Evolutionary conservation across 2,888 invertebrate genomes (phyloP), one percentile per base, ranked within the genome.

Genomic region (Pristionchus japonicus): DNA sequence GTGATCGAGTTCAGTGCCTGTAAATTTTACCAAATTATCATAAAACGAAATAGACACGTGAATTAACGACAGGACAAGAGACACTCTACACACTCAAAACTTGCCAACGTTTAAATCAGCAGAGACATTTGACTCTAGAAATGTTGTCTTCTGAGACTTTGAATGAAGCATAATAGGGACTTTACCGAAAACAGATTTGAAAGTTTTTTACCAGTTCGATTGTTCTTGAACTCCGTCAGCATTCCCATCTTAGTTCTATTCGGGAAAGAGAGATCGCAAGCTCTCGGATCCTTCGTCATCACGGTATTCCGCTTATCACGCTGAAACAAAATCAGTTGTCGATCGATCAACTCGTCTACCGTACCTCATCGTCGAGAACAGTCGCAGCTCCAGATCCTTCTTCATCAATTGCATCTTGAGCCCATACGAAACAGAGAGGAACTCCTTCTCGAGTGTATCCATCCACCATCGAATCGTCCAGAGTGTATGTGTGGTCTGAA

Each of bases 401-500:
- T 34, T 37, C 61, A n/a, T 52, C 37, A 17, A 84, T n/a, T 13
- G 4, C 52, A 17, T 52, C 84, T 27, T 40, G 34, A 23, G 6
- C 11, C 84, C 84, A 84, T 37, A 84, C 34, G 27, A 37, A 84
- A 20, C 84, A 84, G 4, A 84, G 40, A 1, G 84, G 84, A 40
- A 40, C 7, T 37, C 20, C 37, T 34, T 84, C 84, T n/a, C 40
- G 34, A 1, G 61, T 84, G 61, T 84, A 84, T 37, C 84, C 84
- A 84, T 84, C 61, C 6, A 57, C n/a, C 40, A 37, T 57, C 34
- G 84, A 57, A 84, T 61, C 84, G 20, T 84, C 84, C 15, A 84
- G 52, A 23, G 84, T 84, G 15, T 84, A 84, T 1, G 52, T 84
- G 61, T 84, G 84, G 27, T 57, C 84, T 84, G 61, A 27, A 77